Evolutionary conservation across 1,140 invertebrate species (phyloP).

Genomic region (Parasteatoda tepidariorum): DNA sequence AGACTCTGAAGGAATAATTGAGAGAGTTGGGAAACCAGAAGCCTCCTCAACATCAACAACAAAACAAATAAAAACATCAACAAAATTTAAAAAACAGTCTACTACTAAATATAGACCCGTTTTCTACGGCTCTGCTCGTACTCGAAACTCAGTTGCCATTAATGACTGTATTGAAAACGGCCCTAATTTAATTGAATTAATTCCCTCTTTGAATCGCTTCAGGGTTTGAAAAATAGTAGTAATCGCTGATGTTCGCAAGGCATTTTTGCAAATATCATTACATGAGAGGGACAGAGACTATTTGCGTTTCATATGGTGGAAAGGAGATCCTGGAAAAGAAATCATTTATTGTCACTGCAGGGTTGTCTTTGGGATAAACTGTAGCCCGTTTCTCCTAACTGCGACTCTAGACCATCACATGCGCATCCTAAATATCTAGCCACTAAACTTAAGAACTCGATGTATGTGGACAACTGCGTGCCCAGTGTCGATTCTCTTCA

Average conservation of each 20-base stretch:
- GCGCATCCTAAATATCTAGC: too few relatives aligned
- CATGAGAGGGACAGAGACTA: background rate
- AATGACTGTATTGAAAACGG: constrained; percentile 68
- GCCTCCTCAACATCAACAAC: too few relatives aligned
- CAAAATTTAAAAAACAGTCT: background rate
- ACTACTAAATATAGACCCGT: constrained; percentile 62
- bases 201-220: background rate
- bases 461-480: background rate
- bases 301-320: background rate
- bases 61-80: background rate
- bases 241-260: background rate
- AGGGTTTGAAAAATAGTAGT: background rate
- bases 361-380: background rate
- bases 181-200: constrained; percentile 20
- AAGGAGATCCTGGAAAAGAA: background rate
- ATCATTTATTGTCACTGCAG: background rate
- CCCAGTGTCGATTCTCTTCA: background rate
- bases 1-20: constrained; percentile 36
- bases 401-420: background rate
- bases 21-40: constrained; percentile 39
- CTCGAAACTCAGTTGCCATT: constrained; percentile 63
- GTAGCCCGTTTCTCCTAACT: background rate
- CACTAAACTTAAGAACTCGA: background rate
- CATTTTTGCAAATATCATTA: constrained; percentile 3
- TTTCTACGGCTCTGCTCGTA: constrained; percentile 47